Percentiles rank a stretch among this genome's conserved stretches.
phyloP scores from a whole-genome alignment of 2,797 vertebrate species.

The Pseudochaenichthys georgianus region DNA sequence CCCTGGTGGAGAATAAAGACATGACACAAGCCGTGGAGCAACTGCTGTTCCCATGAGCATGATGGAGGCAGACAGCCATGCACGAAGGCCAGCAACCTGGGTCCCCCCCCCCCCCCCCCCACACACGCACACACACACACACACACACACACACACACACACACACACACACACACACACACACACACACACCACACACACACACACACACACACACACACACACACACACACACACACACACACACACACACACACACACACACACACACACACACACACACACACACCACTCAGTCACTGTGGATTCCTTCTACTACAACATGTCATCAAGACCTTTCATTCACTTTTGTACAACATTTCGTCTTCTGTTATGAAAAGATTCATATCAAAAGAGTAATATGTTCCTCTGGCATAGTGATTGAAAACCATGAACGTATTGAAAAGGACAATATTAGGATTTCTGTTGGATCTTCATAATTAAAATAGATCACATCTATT shows the following conservation, averaged over 20 bases:
- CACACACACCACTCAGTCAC: too few species aligned
- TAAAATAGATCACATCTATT: not conserved
- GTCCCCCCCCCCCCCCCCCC: slow-evolving; percentile 37
- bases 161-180: slow-evolving; percentile 1
- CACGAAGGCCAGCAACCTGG: slow-evolving; percentile 65
- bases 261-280: too few species aligned
- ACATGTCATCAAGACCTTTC: slow-evolving; percentile 16
- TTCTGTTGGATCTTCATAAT: not conserved
- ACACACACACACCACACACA: not conserved
- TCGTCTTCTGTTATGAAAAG: not conserved
- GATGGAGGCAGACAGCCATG: slow-evolving; percentile 72
- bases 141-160: not conserved
- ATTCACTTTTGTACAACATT: slow-evolving; percentile 10
- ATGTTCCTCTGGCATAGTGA: not conserved
- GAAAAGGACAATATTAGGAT: not conserved
- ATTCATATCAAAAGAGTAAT: not conserved
- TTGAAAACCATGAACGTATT: not conserved
- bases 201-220: not conserved
- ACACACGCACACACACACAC: not conserved
- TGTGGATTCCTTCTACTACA: slow-evolving; percentile 34
- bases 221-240: not conserved
- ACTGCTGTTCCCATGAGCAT: slow-evolving; percentile 72
- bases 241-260: not conserved
- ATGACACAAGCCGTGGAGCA: slow-evolving; percentile 72
- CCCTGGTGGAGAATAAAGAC: slow-evolving; percentile 77